Percentiles rank a stretch among this genome's conserved stretches.
Evolutionary conservation across 1,140 invertebrate species (phyloP).

Genomic region (Papilio aristodemus): DNA sequence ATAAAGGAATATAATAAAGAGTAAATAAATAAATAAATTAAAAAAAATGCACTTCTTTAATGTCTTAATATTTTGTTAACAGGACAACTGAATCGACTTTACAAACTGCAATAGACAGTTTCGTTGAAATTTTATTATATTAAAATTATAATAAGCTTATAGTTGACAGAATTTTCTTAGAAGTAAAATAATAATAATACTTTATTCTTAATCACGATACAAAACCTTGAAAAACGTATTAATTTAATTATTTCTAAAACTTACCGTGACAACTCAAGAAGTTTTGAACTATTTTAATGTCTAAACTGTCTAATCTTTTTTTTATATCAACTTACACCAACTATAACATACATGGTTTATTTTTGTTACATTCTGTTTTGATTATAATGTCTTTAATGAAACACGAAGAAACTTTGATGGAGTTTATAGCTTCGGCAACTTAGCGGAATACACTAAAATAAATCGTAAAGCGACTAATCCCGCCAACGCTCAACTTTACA

Average conservation of each 20-base stretch:
- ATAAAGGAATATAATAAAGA: too few relatives aligned
- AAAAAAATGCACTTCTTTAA: too few relatives aligned
- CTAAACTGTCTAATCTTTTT: not conserved
- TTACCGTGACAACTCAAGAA: not conserved
- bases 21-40: too few relatives aligned
- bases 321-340: not conserved
- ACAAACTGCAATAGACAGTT: too few relatives aligned
- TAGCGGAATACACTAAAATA: not conserved
- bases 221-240: not conserved
- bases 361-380: not conserved
- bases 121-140: too few relatives aligned
- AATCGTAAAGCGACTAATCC: conserved; percentile 38
- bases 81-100: too few relatives aligned
- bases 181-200: too few relatives aligned
- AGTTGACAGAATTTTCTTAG: too few relatives aligned
- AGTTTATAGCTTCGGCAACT: conserved; percentile 30
- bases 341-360: not conserved
- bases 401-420: conserved; percentile 1
- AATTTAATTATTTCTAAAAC: not conserved
- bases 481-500: conserved; percentile 52
- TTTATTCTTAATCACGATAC: too few relatives aligned
- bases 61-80: too few relatives aligned
- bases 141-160: too few relatives aligned
- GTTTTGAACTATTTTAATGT: not conserved
- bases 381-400: not conserved